phyloP scores from a whole-genome alignment of 2,113 vertebrate species.

The Ibidorhyncha struthersii region DNA sequence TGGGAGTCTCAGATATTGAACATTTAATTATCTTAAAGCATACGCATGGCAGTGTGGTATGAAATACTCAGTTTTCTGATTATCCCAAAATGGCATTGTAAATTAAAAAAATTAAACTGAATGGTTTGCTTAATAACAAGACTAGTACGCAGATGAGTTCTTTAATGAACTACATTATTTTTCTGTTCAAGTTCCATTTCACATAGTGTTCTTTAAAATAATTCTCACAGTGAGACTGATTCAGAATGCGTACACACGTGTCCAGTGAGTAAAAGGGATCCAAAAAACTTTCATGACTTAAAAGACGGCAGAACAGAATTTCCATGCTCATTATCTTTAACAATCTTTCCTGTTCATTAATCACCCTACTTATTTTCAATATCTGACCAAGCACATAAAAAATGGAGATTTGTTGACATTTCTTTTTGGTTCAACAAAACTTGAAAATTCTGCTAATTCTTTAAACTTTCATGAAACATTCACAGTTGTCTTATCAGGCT shows the following conservation, averaged over 20 bases:
- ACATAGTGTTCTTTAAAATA: conserved; percentile 9
- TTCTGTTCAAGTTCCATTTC: neutral
- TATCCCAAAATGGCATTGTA: neutral
- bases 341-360: neutral
- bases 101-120: conserved; percentile 14
- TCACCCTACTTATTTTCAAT: neutral
- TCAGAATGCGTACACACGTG: neutral
- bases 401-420: rapidly evolving
- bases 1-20: neutral
- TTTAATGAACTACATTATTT: conserved; percentile 17
- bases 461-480: neutral
- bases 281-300: neutral
- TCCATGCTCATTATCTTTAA: neutral
- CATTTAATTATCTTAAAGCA: conserved; percentile 9
- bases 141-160: neutral
- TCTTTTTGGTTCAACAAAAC: neutral
- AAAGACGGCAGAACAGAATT: neutral
- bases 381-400: neutral
- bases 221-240: neutral
- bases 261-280: neutral
- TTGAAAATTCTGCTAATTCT: neutral
- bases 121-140: conserved; percentile 10
- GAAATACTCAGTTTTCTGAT: neutral
- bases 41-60: neutral
- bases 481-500: neutral